Percentiles rank a stretch among this genome's conserved stretches.
Conservation (phyloP, 2,888 invertebrate genomes). For the Caradrina clavipalpis region DNA sequence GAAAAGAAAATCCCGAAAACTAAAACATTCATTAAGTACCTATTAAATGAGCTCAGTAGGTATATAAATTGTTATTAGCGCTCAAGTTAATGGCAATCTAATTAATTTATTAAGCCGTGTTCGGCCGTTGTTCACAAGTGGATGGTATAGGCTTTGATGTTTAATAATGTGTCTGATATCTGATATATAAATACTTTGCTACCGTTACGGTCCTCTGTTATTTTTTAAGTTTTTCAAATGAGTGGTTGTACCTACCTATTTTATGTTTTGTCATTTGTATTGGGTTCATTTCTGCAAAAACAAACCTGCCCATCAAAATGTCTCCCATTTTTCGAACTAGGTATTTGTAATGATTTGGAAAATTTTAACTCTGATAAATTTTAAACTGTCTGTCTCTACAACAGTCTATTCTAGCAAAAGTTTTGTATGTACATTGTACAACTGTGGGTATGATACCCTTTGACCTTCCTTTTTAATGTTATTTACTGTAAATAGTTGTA, state of each 20-base stretch:
- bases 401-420: too few species aligned
- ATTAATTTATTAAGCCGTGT: constrained; percentile 23
- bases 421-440: too few species aligned
- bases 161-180: background rate
- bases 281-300: background rate
- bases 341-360: background rate
- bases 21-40: constrained; percentile 8
- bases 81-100: constrained; percentile 11
- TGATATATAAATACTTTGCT: background rate
- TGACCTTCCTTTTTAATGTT: too few species aligned
- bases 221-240: too few species aligned
- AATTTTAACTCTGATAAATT: background rate
- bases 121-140: background rate
- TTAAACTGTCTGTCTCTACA: background rate
- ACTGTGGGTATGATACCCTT: too few species aligned
- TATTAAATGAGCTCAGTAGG: constrained; percentile 1
- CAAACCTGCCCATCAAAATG: background rate
- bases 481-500: too few species aligned
- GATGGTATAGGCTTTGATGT: background rate
- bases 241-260: background rate
- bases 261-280: background rate
- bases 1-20: constrained; percentile 1
- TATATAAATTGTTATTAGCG: constrained; percentile 8
- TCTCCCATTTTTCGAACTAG: background rate
- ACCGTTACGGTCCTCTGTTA: background rate